Conservation (phyloP, 2,113 vertebrate species). For the Megaceryle maxima region DNA sequence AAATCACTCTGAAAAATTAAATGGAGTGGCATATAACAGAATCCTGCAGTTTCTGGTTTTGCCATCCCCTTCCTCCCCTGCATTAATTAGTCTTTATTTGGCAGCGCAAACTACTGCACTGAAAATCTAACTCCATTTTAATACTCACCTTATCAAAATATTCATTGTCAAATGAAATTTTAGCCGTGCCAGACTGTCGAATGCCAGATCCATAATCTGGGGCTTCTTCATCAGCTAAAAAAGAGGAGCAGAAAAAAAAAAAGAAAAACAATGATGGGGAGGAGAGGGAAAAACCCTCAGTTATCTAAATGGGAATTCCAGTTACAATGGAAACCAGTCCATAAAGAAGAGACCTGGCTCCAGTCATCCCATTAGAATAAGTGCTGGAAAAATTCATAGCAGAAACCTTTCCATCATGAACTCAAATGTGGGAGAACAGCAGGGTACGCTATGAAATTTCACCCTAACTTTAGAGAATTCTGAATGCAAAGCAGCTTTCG, state of each 20-base stretch:
- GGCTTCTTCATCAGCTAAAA: conserved; percentile 93
- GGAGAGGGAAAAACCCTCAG: background rate
- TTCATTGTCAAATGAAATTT: conserved; percentile 98
- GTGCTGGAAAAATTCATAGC: background rate
- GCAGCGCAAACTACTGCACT: background rate
- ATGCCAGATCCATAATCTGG: conserved; percentile 98
- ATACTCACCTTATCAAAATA: conserved; percentile 90
- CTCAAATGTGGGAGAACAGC: background rate
- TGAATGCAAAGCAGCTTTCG: background rate
- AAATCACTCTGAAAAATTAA: conserved; percentile 83
- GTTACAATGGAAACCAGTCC: background rate
- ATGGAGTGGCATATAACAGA: background rate
- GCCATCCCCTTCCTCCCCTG: background rate
- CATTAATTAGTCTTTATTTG: background rate
- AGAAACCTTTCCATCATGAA: background rate
- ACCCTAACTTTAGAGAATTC: background rate
- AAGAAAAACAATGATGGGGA: background rate
- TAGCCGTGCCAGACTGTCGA: conserved; percentile 96
- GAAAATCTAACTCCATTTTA: background rate
- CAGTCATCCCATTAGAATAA: background rate
- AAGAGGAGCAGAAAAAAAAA: background rate
- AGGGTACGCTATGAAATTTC: background rate
- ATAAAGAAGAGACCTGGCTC: background rate
- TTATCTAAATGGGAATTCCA: background rate
- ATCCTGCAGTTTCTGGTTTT: background rate